These are phyloP conservation scores for Rhabdomys dilectus DNA, from an alignment of 2,113 vertebrate genomes.

Conservation along the genomic window DNA sequence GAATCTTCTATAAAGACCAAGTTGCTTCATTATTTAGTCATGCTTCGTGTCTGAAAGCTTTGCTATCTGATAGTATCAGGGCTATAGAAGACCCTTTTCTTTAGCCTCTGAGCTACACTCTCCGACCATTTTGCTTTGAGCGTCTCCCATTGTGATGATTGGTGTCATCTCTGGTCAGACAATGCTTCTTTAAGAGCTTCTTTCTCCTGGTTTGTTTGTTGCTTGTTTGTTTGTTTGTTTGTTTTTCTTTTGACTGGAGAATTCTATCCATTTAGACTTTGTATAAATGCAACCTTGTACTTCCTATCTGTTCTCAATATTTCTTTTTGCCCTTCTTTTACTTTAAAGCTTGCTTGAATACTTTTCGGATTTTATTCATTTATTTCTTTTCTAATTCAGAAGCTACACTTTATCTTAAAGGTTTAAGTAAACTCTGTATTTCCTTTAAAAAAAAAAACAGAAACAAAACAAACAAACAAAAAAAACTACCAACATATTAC, in stretches of 20 bases:
- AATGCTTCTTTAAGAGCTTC: neutral
- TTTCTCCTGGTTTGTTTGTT: neutral
- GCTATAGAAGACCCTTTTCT: neutral
- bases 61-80: neutral
- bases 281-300: neutral
- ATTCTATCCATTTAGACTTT: neutral
- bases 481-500: neutral
- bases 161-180: neutral
- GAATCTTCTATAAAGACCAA: neutral
- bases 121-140: neutral
- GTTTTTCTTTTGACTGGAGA: neutral
- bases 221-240: neutral
- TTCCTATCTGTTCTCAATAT: neutral
- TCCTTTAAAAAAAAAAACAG: neutral
- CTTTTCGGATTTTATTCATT: neutral
- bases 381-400: neutral
- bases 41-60: neutral
- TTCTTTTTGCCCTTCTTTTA: neutral
- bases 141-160: neutral
- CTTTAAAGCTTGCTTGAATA: neutral
- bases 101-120: neutral
- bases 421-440: neutral
- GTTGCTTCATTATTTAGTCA: neutral
- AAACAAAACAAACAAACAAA: neutral
- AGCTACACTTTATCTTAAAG: neutral